Conservation (phyloP, 1,140 invertebrate species). For the Drosophila kikkawai region DNA sequence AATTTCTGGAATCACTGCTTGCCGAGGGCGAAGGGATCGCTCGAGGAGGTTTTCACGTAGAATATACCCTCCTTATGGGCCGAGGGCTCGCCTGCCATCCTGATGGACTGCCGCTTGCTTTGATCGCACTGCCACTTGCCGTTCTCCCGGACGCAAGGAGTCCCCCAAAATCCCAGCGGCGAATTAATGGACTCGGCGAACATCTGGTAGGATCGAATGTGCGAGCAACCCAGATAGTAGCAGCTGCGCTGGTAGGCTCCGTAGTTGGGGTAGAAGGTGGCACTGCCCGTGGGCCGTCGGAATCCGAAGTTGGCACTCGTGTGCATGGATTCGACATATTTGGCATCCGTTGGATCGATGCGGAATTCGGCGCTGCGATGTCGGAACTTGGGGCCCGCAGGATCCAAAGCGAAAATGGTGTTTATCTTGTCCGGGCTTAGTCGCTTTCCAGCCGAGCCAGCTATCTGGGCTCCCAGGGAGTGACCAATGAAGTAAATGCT, state of each 20-base stretch:
- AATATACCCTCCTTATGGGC: constrained; percentile 84
- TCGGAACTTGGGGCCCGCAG: constrained; percentile 89
- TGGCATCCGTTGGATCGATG: constrained; percentile 88
- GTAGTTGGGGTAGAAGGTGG: constrained; percentile 91
- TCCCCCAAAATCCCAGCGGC: constrained; percentile 74
- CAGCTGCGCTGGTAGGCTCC: constrained; percentile 85
- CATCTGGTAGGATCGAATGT: constrained; percentile 86
- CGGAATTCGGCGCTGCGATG: constrained; percentile 86
- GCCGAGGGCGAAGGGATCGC: constrained; percentile 85
- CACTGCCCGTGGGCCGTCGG: constrained; percentile 86
- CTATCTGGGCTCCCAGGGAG: constrained; percentile 93
- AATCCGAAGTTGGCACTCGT: constrained; percentile 87
- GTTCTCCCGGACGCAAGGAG: constrained; percentile 56
- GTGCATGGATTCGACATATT: constrained; percentile 91
- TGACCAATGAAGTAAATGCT: constrained; percentile 92
- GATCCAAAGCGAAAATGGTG: constrained; percentile 90
- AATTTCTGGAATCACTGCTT: constrained; percentile 1
- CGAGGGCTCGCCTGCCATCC: constrained; percentile 86
- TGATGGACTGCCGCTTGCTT: constrained; percentile 76
- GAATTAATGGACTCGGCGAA: constrained; percentile 86
- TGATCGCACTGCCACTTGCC: constrained; percentile 73
- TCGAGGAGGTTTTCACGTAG: constrained; percentile 85
- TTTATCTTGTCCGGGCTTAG: constrained; percentile 86
- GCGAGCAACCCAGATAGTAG: constrained; percentile 86
- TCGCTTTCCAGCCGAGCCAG: constrained; percentile 89